Evolutionary conservation across 2,888 invertebrate species (phyloP).

Genomic region (Salpingus planirostris): DNA sequence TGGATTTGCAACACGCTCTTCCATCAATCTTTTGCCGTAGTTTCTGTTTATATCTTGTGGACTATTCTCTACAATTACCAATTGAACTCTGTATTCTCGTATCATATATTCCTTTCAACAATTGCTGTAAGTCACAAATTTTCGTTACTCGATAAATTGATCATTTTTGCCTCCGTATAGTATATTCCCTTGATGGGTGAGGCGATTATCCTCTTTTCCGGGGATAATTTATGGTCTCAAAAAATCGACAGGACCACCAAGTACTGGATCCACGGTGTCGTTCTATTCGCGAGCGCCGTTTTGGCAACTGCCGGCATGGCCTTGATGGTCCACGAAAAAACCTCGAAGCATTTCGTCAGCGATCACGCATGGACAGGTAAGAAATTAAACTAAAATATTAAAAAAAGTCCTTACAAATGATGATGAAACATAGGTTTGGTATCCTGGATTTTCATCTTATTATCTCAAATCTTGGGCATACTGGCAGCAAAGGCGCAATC

Average conservation of each 20-base stretch:
- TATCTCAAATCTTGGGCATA: conserved; percentile 19
- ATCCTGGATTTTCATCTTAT: conserved; percentile 21
- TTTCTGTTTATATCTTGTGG: conserved; percentile 26
- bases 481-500: conserved; percentile 15
- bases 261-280: conserved; percentile 23
- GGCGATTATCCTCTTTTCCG: conserved; percentile 26
- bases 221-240: conserved; percentile 24
- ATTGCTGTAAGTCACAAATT: conserved; percentile 26
- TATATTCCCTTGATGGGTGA: conserved; percentile 29
- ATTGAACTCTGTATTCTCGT: conserved; percentile 15
- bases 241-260: conserved; percentile 21
- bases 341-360: conserved; percentile 19
- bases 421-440: conserved; percentile 19
- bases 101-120: conserved; percentile 26
- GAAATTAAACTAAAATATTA: conserved; percentile 2
- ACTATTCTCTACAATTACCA: conserved; percentile 21
- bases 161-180: conserved; percentile 16
- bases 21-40: conserved; percentile 24
- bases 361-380: conserved; percentile 25
- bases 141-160: too few relatives aligned
- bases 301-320: conserved; percentile 21
- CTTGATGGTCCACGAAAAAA: conserved; percentile 18
- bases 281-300: conserved; percentile 19
- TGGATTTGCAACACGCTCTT: conserved; percentile 24
- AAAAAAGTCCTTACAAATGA: neutral